phyloP scores from a whole-genome alignment of 2,888 invertebrate species.

The Theodoxus fluviatilis region DNA sequence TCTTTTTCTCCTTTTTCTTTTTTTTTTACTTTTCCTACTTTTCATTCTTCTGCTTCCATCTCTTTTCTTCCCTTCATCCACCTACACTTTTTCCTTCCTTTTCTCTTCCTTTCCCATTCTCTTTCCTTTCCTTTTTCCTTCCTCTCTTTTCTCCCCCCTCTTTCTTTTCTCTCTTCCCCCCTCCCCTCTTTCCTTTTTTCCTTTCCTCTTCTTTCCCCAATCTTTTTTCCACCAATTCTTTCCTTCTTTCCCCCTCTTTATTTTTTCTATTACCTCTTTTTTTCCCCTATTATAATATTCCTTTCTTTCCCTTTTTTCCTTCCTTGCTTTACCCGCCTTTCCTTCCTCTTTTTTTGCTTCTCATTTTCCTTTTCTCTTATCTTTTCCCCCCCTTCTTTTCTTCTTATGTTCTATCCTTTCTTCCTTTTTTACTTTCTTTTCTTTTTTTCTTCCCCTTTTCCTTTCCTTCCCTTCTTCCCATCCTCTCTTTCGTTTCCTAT shows the following conservation, averaged over 20 bases:
- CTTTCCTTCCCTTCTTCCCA: too few species aligned
- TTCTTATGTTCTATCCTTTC: too few species aligned
- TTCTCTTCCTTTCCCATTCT: neutral
- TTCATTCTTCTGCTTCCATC: slow-evolving; percentile 20
- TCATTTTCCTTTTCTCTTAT: too few species aligned
- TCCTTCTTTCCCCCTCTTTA: slow-evolving; percentile 6
- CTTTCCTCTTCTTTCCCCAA: neutral
- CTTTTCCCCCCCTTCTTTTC: too few species aligned
- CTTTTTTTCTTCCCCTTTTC: too few species aligned
- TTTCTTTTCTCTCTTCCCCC: slow-evolving; percentile 9
- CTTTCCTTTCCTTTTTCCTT: neutral
- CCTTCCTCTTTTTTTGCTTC: too few species aligned
- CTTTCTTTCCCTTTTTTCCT: slow-evolving; percentile 2
- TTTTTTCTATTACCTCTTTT: neutral
- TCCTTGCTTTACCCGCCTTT: too few species aligned
- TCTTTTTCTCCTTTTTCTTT: neutral
- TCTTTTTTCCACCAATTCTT: neutral
- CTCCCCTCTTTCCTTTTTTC: neutral
- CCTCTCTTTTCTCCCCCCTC: neutral
- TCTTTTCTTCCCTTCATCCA: slow-evolving; percentile 10
- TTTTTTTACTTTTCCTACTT: neutral
- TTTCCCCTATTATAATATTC: neutral
- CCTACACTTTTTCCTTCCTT: slow-evolving; percentile 12
- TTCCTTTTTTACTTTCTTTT: too few species aligned
- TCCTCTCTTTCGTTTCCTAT: too few species aligned